Evolutionary conservation across 2,888 invertebrate genomes (phyloP).

Genomic region (Melanophora roralis): DNA sequence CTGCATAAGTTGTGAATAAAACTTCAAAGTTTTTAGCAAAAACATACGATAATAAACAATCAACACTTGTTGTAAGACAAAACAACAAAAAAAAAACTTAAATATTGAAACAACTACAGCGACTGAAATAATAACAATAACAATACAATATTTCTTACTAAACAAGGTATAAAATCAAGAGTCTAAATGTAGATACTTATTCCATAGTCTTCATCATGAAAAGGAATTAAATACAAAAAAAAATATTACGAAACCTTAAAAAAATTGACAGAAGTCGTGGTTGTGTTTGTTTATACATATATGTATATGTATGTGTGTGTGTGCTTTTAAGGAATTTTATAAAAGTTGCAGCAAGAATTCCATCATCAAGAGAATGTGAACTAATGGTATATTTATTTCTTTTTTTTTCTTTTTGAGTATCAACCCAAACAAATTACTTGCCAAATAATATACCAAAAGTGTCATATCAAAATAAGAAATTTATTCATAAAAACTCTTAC

Average conservation of each 20-base stretch:
- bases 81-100: neutral
- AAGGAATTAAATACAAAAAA: neutral
- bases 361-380: neutral
- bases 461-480: constrained; percentile 36
- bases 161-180: constrained; percentile 6
- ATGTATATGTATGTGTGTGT: neutral
- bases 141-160: constrained; percentile 14
- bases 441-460: constrained; percentile 41
- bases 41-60: constrained; percentile 51
- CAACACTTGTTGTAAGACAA: constrained; percentile 56
- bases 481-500: neutral
- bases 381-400: constrained; percentile 42
- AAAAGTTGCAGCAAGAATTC: neutral
- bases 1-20: constrained; percentile 49
- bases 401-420: constrained; percentile 33
- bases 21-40: constrained; percentile 34
- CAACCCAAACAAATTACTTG: constrained; percentile 39
- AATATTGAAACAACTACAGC: neutral
- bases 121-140: neutral
- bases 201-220: neutral
- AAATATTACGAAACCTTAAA: neutral
- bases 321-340: neutral
- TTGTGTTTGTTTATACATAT: too few relatives aligned
- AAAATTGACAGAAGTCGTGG: neutral
- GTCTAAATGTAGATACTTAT: neutral